A percentile compares a stretch with the other conserved stretches of the same genome.
phyloP scores from a whole-genome alignment of 2,888 invertebrate species.

The Pyrocoelia pectoralis region DNA sequence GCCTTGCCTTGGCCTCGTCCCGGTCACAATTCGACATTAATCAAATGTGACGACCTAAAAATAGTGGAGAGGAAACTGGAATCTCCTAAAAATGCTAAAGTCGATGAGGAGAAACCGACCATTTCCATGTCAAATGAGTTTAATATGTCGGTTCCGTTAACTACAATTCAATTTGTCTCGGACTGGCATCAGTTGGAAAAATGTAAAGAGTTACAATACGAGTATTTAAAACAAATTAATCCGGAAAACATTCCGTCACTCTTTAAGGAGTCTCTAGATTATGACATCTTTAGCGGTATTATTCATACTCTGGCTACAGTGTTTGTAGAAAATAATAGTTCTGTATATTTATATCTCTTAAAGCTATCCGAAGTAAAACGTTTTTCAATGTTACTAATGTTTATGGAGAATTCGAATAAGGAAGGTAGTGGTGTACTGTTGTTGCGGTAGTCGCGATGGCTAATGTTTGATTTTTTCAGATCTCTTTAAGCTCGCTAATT shows the following conservation, averaged over 20 bases:
- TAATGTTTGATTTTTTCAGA: slow-evolving; percentile 51
- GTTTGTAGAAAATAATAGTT: slow-evolving; percentile 58
- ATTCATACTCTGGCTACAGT: slow-evolving; percentile 61
- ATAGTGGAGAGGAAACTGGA: slow-evolving; percentile 43
- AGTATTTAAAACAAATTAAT: slow-evolving; percentile 68
- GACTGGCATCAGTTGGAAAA: slow-evolving; percentile 69
- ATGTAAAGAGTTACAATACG: slow-evolving; percentile 61
- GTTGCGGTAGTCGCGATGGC: slow-evolving; percentile 16
- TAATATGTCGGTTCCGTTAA: slow-evolving; percentile 63
- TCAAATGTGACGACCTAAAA: slow-evolving; percentile 47
- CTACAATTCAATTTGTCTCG: slow-evolving; percentile 71
- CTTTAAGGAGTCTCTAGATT: slow-evolving; percentile 74
- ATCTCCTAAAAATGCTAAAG: neutral
- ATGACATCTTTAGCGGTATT: slow-evolving; percentile 68
- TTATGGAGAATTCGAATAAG: slow-evolving; percentile 67
- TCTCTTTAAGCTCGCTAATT: slow-evolving; percentile 55
- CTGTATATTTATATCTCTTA: slow-evolving; percentile 63
- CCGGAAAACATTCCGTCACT: slow-evolving; percentile 67
- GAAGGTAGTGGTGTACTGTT: slow-evolving; percentile 61
- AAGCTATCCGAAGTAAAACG: slow-evolving; percentile 68
- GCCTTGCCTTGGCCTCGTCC: slow-evolving; percentile 31
- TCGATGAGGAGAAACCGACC: neutral
- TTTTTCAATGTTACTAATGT: slow-evolving; percentile 71
- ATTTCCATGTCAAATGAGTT: slow-evolving; percentile 30
- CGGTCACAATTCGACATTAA: slow-evolving; percentile 23